Evolutionary conservation across 2,113 vertebrate genomes (phyloP), one percentile per base, ranked within the genome.

Genomic region (Gadus macrocephalus): DNA sequence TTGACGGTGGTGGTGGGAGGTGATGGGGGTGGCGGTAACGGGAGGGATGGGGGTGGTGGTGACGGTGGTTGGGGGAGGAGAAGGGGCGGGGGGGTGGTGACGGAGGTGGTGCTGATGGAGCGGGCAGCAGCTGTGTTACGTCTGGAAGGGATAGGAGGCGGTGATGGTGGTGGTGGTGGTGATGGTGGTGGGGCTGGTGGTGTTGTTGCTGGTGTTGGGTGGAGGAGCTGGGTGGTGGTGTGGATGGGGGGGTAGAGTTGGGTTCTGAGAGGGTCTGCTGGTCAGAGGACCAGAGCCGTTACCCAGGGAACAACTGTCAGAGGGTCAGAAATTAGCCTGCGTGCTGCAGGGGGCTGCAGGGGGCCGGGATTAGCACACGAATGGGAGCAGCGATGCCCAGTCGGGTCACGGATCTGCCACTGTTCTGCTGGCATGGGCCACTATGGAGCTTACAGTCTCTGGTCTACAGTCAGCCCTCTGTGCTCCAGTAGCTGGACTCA

Each of bases 331-430:
- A 62, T 67, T 31, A 56, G 42, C 60, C 65, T 69, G 56, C 67
- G 70, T 69, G 72, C 77, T 75, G 75, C 69, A 67, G 31, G 25
- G 69, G 64, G 53, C 77, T 75, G 74, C 67, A 67, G 31, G 25
- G 69, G 64, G 53, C 66, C 76, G 14, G 25, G 35, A 90, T 90
- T 90, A 83, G 58, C 87, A 86, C 85, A 67, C 81, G 82, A 87
- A 90, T 81, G 11, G 70, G 77, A 78, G 74, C 75, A 75, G 79
- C 70, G 65, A 72, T 73, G 76, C 42, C 42, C 42, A 84, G 73
- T 66, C 59, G 73, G 75, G 69, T 83, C 83, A 74, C 66, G 15
- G 55, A 70, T 62, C 59, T 74, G 77, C 15, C 8, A 75, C 66
- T 84, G 78, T 69, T 58, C 56, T 55, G 55, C 59, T 59, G 65